Evolutionary conservation across 2,888 invertebrate species (phyloP).

Genomic region (Ophion ellenae): DNA sequence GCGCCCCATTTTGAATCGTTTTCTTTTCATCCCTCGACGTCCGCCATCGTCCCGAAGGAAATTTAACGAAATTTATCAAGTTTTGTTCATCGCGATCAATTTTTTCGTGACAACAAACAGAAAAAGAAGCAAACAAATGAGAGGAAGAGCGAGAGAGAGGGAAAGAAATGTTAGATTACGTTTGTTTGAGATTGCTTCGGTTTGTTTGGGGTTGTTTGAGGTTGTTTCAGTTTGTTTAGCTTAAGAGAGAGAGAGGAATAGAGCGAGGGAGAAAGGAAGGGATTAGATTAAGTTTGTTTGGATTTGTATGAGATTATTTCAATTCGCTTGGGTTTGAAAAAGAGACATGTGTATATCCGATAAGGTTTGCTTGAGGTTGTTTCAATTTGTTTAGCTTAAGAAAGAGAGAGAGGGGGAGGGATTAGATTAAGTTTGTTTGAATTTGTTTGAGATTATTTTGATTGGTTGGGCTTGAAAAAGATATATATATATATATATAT

Average conservation of each 20-base stretch:
- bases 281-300: no score
- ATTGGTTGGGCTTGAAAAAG: background rate
- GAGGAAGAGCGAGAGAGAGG: conserved; percentile 13
- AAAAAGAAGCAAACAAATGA: no score
- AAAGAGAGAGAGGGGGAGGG: background rate
- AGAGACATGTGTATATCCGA: no score
- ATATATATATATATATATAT: no score
- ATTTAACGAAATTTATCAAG: no score
- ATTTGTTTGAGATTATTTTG: background rate
- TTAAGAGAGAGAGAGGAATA: background rate
- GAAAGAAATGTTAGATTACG: background rate
- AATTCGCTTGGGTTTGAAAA: background rate
- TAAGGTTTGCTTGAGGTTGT: background rate
- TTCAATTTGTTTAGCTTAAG: background rate
- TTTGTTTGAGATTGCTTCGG: no score
- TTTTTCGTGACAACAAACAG: no score
- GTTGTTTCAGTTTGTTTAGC: background rate
- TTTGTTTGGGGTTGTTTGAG: background rate
- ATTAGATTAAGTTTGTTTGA: no score
- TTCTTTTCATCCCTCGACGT: conserved; percentile 3
- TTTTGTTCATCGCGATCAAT: no score
- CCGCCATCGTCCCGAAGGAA: no score
- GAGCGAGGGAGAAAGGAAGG: no score
- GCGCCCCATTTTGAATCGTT: conserved; percentile 27
- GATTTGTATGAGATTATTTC: background rate